Conservation (phyloP, 2,797 vertebrate species). For the Chaetophractus vellerosus region DNA sequence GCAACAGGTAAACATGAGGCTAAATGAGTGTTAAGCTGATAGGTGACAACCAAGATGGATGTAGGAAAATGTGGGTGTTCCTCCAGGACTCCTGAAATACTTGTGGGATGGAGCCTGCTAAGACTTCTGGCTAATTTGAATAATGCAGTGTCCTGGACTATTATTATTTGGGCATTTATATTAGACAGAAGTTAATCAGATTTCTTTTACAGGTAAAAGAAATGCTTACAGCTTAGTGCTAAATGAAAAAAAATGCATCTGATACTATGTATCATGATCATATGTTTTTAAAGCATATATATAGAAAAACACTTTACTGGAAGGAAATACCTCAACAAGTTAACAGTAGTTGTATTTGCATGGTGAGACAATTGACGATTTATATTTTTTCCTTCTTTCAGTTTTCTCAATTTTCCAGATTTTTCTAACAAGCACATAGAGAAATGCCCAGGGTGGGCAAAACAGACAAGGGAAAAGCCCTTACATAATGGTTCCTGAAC, state of each 20-base stretch:
- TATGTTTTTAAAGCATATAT: neutral
- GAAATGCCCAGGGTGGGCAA: neutral
- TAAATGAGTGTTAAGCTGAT: neutral
- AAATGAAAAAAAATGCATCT: conserved; percentile 37
- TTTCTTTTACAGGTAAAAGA: neutral
- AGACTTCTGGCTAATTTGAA: neutral
- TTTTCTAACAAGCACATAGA: neutral
- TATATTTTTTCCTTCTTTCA: neutral
- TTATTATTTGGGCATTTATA: neutral
- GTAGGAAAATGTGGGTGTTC: neutral
- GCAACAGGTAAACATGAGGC: neutral
- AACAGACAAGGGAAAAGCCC: neutral
- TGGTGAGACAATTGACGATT: neutral
- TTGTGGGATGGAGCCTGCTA: neutral
- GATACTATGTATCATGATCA: neutral
- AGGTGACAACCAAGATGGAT: neutral
- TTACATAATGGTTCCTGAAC: neutral
- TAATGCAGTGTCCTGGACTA: neutral
- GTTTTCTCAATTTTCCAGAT: neutral
- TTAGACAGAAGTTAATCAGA: neutral
- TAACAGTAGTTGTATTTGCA: neutral
- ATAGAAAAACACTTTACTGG: neutral
- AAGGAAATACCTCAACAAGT: neutral
- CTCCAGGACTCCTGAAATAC: neutral
- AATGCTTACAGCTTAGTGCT: neutral